Evolutionary conservation across 2,113 vertebrate species (phyloP), one percentile per base, ranked within the genome.

Genomic region (Scomber colias): DNA sequence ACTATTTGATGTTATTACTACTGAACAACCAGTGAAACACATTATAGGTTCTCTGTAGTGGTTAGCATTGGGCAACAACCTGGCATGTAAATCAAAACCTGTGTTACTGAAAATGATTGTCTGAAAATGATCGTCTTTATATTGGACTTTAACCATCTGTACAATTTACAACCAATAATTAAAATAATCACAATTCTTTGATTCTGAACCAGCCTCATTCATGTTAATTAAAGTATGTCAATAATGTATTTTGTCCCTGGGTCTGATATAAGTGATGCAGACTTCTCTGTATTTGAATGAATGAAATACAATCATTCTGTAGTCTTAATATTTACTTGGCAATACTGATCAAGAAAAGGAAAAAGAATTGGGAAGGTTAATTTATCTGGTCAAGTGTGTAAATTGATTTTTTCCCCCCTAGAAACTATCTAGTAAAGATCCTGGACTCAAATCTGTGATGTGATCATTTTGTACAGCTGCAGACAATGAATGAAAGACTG

Each of bases 161-260:
- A 35, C 31, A 35, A 35, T 35, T 35, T 35, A 3, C 7, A 8
- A 35, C 9, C 8, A 40, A 2, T 40, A 40, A 40, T 40, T 40
- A 7, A 40, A 40, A 40, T 9, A 40, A 40, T 9, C 6, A 40
- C 8, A 35, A 35, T 35, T 35, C 31, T 35, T 35, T 35, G 31
- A 35, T 35, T 35, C 31, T 35, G 31, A 35, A 35, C 31, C 31
- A 35, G 35, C 35, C 35, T 40, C 35, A 1, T 40, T 40, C 35
- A 40, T 8, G 35, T 40, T 40, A 40, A 40, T 9, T 40, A 40
- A 7, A 40, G 35, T 40, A 40, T 60, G n/a, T 77, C 19, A 46
- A 48, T 46, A 51, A 59, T 1, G 19, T 65, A 24, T 65, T 74
- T 61, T 78, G 12, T 79, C 59, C 21, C 72, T 53, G 31, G n/a